These are phyloP conservation scores for Rotaria magnacalcarata DNA, from an alignment of 2,888 invertebrate genomes.

Conservation along the genomic window DNA sequence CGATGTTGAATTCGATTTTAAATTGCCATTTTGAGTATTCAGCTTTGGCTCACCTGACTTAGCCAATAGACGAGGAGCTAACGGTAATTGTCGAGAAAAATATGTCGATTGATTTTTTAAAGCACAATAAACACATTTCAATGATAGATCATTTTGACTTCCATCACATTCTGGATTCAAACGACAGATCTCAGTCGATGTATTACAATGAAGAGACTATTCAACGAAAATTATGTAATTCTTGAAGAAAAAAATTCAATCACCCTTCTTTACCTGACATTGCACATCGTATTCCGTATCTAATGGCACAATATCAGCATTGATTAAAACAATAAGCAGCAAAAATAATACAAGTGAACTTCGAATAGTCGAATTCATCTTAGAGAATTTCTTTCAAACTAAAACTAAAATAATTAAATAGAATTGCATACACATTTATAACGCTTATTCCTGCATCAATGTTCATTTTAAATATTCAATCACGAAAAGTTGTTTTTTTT, in stretches of 20 bases:
- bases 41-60: neutral
- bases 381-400: neutral
- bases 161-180: neutral
- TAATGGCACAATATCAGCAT: neutral
- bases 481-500: neutral
- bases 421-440: neutral
- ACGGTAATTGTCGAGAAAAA: neutral
- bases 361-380: neutral
- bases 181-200: neutral
- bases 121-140: constrained; percentile 6
- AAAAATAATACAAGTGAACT: neutral
- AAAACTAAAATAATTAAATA: neutral
- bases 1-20: neutral
- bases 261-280: neutral
- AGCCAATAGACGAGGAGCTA: neutral
- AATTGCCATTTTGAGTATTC: neutral
- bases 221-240: neutral
- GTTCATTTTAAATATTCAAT: neutral
- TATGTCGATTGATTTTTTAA: neutral
- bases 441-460: neutral
- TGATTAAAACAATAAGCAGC: neutral
- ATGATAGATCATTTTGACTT: neutral
- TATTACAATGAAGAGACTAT: neutral
- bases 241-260: no score
- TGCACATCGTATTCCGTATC: neutral